A percentile compares a stretch with the other conserved stretches of the same genome.
phyloP scores from a whole-genome alignment of 1,140 invertebrate genomes.

The Hormaphis cornu region DNA sequence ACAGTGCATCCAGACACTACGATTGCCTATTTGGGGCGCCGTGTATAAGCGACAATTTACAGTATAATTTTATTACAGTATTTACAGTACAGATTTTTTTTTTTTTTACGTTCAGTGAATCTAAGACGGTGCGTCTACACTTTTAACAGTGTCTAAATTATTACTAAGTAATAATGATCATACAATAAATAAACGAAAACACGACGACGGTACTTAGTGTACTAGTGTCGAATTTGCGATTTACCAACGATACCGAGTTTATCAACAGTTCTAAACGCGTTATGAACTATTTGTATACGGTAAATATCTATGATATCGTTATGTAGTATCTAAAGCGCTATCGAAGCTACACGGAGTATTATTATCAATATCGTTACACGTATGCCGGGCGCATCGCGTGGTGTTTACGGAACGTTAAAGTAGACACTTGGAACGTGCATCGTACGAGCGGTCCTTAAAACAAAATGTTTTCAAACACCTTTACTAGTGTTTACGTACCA shows the following conservation, averaged over 20 bases:
- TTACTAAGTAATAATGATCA: conserved; percentile 19
- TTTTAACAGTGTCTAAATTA: conserved; percentile 4
- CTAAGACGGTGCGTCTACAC: conserved; percentile 19
- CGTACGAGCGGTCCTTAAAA: not conserved
- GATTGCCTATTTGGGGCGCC: not conserved
- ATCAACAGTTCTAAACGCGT: not conserved
- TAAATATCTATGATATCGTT: conserved; percentile 10
- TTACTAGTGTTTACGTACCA: not conserved
- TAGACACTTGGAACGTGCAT: conserved; percentile 14
- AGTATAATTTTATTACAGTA: no score
- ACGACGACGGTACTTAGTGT: not conserved
- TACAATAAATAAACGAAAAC: not conserved
- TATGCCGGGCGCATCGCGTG: not conserved
- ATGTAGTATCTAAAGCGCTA: conserved; percentile 18
- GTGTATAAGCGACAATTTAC: not conserved
- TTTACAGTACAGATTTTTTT: no score
- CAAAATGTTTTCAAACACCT: not conserved
- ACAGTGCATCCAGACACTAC: not conserved
- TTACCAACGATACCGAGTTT: not conserved
- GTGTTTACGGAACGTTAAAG: conserved; percentile 2
- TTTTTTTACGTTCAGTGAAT: not conserved
- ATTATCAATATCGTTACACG: not conserved
- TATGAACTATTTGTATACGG: not conserved
- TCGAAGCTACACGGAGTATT: conserved; percentile 14
- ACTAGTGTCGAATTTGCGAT: not conserved